phyloP scores from a whole-genome alignment of 2,888 invertebrate genomes.

The Ectobius pallidus region DNA sequence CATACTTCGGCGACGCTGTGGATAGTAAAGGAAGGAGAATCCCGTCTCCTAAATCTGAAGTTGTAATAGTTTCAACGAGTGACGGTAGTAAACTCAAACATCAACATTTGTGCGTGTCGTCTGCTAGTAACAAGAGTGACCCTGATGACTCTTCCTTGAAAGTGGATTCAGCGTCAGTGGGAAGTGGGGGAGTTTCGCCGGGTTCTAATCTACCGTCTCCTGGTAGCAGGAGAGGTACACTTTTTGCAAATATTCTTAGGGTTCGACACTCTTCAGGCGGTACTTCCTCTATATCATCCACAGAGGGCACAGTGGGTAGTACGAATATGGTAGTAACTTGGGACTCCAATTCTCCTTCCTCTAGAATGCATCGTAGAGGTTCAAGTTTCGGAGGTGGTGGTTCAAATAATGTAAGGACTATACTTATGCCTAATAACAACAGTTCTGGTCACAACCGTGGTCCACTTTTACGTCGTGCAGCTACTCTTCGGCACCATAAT shows the following conservation, averaged over 20 bases:
- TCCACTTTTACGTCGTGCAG: conserved; percentile 60
- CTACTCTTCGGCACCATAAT: conserved; percentile 64
- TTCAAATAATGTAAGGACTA: conserved; percentile 57
- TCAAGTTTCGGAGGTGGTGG: conserved; percentile 72
- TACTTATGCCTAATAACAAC: conserved; percentile 58
- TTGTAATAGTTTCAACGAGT: conserved; percentile 43
- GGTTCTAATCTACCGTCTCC: neutral
- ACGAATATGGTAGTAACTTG: conserved; percentile 64
- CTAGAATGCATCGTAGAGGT: conserved; percentile 55
- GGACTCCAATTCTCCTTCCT: conserved; percentile 57
- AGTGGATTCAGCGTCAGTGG: conserved; percentile 8
- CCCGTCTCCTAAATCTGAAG: conserved; percentile 21
- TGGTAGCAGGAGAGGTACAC: neutral
- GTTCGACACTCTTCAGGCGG: conserved; percentile 8
- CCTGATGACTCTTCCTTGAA: neutral
- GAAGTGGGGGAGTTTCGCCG: neutral
- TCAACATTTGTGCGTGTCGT: conserved; percentile 4
- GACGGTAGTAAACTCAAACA: neutral
- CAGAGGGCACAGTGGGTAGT: conserved; percentile 40
- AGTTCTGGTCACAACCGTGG: neutral
- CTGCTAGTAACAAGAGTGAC: conserved; percentile 35
- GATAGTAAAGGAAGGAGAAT: conserved; percentile 48
- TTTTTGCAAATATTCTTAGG: neutral
- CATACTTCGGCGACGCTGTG: conserved; percentile 72
- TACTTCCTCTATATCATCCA: conserved; percentile 29